Percentiles rank a stretch among this genome's conserved stretches.
Evolutionary conservation across 2,797 vertebrate genomes (phyloP).

Genomic region (Betta splendens): DNA sequence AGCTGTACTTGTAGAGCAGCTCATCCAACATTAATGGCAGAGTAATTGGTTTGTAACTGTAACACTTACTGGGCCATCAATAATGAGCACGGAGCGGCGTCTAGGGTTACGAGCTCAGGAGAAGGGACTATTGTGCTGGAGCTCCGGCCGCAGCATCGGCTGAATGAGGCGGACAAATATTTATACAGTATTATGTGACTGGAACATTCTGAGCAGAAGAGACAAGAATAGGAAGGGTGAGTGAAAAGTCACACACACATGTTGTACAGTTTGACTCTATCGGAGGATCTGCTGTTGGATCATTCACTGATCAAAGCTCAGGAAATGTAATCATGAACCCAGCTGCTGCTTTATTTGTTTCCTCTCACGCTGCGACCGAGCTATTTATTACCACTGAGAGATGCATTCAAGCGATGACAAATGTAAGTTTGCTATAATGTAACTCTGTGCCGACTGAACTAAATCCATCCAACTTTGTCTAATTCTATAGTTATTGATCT

Average conservation of each 20-base stretch:
- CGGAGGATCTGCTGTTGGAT: conserved; percentile 70
- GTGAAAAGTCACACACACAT: conserved; percentile 81
- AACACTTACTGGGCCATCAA: conserved; percentile 85
- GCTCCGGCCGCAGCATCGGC: conserved; percentile 71
- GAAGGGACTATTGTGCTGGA: conserved; percentile 64
- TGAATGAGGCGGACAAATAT: conserved; percentile 83
- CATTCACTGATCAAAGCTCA: conserved; percentile 69
- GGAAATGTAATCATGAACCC: conserved; percentile 53
- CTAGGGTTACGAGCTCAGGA: conserved; percentile 76
- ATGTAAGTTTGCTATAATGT: no score
- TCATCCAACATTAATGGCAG: conserved; percentile 85
- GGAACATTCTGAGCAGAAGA: conserved; percentile 75
- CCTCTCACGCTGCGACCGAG: not conserved
- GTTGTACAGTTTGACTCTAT: conserved; percentile 76
- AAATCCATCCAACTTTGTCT: no score
- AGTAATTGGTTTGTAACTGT: conserved; percentile 89
- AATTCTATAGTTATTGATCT: no score
- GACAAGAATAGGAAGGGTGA: conserved; percentile 81
- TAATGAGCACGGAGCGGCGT: conserved; percentile 77
- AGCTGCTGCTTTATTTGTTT: conserved; percentile 16
- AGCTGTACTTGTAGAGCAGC: conserved; percentile 77
- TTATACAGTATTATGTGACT: conserved; percentile 81
- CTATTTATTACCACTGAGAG: not conserved
- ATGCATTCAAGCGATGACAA: not conserved
- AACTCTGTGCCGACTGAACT: no score